Base-by-base conservation (phyloP, 2,113 vertebrate species). In the Xenus cinereus region DNA sequence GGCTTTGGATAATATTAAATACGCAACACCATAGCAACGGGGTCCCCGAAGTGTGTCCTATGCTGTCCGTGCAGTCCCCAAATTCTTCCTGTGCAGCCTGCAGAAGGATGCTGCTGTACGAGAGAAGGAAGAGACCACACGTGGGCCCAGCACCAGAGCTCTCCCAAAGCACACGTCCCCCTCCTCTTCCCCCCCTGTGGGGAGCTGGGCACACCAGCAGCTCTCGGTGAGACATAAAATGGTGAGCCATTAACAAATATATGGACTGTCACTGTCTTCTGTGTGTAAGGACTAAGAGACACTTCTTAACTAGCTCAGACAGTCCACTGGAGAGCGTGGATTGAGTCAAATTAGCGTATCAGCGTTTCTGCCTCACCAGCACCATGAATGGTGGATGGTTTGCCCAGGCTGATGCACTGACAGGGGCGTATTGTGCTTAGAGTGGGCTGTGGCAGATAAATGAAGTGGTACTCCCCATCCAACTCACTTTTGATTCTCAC, bases 181-280 rank as follows among this genome's bases (percentile, higher is more conserved):
- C 6, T 48, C 57, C 24, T 39, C n/a, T 48, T 72, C 9, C 7
- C 6, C 6, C 26, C 32, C 59, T 73, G 35, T 14, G 26, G 9
- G 26, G 35, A 10, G 6, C 21, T 66, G 32, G 14, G 35, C 35
- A 51, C 51, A 73, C 15, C 21, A 57, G 51, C 30, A 66, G 35
- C 51, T 35, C n/a, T 64, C 2, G 0, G 19, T 45, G 45, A 16
- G n/a, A 46, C 13, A 17, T 54, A 30, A 73, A 64, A 64, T 0
- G 0, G 15, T 35, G 67, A 8, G 10, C 24, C 35, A 57, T 6
- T 5, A 28, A 27, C 62, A 60, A 39, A 45, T 5, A 56, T 15
- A 10, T 7, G 19, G 26, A 17, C 16, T 30, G 43, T 26, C 26
- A 45, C 64, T 69, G 78, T 60, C 53, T 35, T 60, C 37, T 53